These are phyloP conservation scores for Dendrocincla fuliginosa DNA, from an alignment of 2,797 vertebrate genomes.

Conservation along the genomic window DNA sequence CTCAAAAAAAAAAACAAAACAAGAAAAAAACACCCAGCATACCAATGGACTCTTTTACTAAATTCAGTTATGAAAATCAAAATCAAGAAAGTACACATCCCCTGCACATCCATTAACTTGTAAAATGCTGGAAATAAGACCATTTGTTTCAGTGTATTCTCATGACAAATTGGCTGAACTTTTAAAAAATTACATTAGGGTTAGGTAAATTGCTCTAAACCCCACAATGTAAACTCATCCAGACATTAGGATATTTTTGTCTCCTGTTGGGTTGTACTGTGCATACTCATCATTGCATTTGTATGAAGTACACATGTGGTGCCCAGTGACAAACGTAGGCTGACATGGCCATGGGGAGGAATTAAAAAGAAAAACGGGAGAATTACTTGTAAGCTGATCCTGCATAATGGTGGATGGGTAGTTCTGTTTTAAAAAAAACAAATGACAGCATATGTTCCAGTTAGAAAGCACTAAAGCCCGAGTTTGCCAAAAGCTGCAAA, in stretches of 20 bases:
- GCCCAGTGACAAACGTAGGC: neutral
- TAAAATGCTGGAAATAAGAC: neutral
- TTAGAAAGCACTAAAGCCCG: neutral
- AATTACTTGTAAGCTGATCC: neutral
- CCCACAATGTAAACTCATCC: neutral
- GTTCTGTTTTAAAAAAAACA: neutral
- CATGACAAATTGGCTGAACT: neutral
- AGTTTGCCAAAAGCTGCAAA: neutral
- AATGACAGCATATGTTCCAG: neutral
- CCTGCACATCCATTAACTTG: neutral
- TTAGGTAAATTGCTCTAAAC: neutral
- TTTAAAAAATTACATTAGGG: neutral
- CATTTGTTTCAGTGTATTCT: neutral
- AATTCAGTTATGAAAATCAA: neutral
- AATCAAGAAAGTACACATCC: neutral
- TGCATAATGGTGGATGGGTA: neutral
- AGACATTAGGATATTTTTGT: neutral
- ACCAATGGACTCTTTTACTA: neutral
- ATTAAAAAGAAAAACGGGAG: neutral
- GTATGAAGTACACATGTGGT: neutral
- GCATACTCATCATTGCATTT: neutral
- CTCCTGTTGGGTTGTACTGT: neutral
- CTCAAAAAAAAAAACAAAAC: neutral
- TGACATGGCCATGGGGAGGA: neutral
- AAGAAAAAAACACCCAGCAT: neutral